Evolutionary conservation across 2,113 vertebrate genomes (phyloP), one percentile per base, ranked within the genome.

Genomic region (Amblyornis subalaris): DNA sequence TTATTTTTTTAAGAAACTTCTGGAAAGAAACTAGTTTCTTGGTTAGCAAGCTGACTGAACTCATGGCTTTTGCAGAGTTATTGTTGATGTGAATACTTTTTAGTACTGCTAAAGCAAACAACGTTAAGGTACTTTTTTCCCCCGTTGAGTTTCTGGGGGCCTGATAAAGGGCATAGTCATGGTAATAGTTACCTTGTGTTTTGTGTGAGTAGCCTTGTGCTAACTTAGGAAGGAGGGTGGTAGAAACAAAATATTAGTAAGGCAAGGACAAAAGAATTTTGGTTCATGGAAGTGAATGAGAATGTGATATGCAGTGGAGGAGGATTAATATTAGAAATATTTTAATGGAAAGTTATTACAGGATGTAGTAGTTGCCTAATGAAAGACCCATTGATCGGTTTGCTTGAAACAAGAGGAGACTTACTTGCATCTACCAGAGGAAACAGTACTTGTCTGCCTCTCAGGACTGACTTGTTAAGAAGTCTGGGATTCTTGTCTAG

Each of bases 101-200:
- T 35, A 42, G 13, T 73, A 25, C 17, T 57, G 6, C n/a, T 70
- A 50, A 54, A 61, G 61, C 15, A 69, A 48, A 28, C 40, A 45
- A 2, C 14, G 50, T 55, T 64, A 24, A 47, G 38, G 21, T 54
- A 4, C 23, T 19, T 79, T 23, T 10, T 0, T 0, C 1, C 16
- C 7, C 45, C 1, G 0, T 1, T 35, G 44, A 53, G 10, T 58
- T 89, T 40, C 10, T 78, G 12, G 31, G 64, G 31, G 26, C 9
- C 40, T 84, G 65, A 18, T 70, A 35, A 69, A 47, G 50, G 35
- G 33, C 9, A 7, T 6, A 33, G 33, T 33, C 26, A 1, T 24
- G 15, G 48, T 69, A 58, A 13, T 54, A 53, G 54, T 45, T 82
- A 12, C 18, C 33, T 65, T 9, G 8, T 35, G 48, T 33, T 84